These are phyloP conservation scores for Aptenodytes forsteri DNA, from an alignment of 2,113 vertebrate species.

Conservation along the genomic window DNA sequence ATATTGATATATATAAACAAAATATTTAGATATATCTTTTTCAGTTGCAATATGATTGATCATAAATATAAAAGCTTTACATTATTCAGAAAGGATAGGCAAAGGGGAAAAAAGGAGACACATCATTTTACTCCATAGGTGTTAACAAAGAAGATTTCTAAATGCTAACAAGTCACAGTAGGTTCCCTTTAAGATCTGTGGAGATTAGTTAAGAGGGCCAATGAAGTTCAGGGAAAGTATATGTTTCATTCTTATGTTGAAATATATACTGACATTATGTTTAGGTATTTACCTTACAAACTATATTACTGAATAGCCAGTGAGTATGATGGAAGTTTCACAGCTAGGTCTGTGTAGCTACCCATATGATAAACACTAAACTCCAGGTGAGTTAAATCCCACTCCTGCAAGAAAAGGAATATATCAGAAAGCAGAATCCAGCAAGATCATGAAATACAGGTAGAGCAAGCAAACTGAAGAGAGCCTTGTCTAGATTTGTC, in stretches of 20 bases:
- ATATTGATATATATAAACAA: background rate
- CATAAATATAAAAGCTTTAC: background rate
- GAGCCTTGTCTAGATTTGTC: background rate
- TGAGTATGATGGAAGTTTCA: background rate
- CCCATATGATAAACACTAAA: background rate
- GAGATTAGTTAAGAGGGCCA: background rate
- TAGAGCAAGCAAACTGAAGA: background rate
- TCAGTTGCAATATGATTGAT: accelerated
- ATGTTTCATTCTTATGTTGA: background rate
- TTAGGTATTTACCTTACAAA: background rate
- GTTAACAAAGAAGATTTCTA: background rate
- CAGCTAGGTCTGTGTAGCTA: background rate
- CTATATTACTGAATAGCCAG: background rate
- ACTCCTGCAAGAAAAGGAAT: background rate
- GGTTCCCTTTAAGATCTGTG: background rate
- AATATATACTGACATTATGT: background rate
- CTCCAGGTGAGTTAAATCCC: background rate
- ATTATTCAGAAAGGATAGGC: background rate
- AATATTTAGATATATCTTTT: background rate
- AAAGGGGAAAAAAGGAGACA: background rate
- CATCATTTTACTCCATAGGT: background rate
- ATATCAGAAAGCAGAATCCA: background rate
- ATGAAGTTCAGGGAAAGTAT: background rate
- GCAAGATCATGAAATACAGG: background rate
- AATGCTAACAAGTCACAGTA: background rate